A percentile compares a stretch with the other conserved stretches of the same genome.
These are phyloP conservation scores for Sylvilagus bachmani DNA, from an alignment of 2,113 vertebrate species.

Conservation along the genomic window DNA sequence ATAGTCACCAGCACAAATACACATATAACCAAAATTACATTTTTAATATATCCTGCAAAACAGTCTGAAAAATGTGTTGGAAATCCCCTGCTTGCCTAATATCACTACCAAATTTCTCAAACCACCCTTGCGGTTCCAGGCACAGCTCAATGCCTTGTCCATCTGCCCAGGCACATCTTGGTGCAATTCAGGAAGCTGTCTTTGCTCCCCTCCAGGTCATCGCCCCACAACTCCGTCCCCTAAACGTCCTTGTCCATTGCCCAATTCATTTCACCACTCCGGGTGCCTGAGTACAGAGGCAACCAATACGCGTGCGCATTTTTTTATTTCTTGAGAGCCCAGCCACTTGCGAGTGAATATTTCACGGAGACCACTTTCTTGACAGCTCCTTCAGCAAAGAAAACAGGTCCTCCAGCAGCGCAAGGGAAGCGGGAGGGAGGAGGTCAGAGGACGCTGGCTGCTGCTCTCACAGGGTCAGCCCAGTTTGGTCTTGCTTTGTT, in stretches of 20 bases:
- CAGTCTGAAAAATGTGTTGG: constrained; percentile 12
- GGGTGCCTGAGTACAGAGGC: constrained; percentile 9
- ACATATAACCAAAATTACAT: background rate
- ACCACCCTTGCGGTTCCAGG: background rate
- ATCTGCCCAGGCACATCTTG: background rate
- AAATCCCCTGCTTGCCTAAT: background rate
- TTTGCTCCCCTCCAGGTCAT: background rate
- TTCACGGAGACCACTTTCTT: constrained; percentile 81
- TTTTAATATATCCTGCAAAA: background rate
- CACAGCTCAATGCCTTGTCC: accelerated
- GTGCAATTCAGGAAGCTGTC: background rate
- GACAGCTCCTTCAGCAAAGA: constrained; percentile 84
- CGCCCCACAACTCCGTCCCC: background rate
- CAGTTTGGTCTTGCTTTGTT: constrained; percentile 77
- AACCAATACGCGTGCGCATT: constrained; percentile 62
- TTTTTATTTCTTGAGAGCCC: constrained; percentile 68
- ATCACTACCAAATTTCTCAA: background rate
- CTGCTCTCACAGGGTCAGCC: constrained; percentile 34
- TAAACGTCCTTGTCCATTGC: background rate
- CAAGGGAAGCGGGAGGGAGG: constrained; percentile 43
- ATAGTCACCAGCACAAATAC: background rate
- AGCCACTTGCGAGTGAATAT: constrained; percentile 77
- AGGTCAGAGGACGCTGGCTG: constrained; percentile 28
- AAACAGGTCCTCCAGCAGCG: constrained; percentile 80
- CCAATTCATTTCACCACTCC: background rate